These are phyloP conservation scores for Tuberolachnus salignus DNA, from an alignment of 2,888 invertebrate species.

Conservation along the genomic window DNA sequence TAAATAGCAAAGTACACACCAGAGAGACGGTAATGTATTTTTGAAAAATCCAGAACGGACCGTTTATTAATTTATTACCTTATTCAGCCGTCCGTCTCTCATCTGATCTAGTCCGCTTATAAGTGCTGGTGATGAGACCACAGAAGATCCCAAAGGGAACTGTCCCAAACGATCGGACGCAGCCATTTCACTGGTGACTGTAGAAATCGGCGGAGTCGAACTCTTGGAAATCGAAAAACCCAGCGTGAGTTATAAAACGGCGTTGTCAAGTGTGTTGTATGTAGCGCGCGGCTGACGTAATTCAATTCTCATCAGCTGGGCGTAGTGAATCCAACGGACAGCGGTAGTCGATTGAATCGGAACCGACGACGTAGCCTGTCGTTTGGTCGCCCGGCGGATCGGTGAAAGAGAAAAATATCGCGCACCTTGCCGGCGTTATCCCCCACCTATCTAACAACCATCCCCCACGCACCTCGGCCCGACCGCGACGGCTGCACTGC, in stretches of 20 bases:
- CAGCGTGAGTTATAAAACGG: conserved; percentile 20
- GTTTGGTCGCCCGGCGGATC: conserved; percentile 1
- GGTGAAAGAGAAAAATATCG: conserved; percentile 49
- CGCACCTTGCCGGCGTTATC: conserved; percentile 36
- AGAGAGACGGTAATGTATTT: too few species aligned
- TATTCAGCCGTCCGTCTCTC: conserved; percentile 72
- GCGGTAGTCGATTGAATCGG: conserved; percentile 26
- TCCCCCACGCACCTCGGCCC: not conserved
- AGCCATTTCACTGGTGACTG: conserved; percentile 8
- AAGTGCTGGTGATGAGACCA: conserved; percentile 57
- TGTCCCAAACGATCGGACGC: conserved; percentile 66
- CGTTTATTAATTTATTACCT: conserved; percentile 65
- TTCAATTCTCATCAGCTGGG: too few species aligned
- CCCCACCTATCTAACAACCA: conserved; percentile 3
- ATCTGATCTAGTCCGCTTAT: conserved; percentile 72
- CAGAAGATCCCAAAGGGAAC: conserved; percentile 65
- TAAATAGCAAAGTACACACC: too few species aligned
- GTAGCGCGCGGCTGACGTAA: not conserved
- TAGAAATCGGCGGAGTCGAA: not conserved
- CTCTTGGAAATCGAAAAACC: conserved; percentile 37
- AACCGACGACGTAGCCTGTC: not conserved
- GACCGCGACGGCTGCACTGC: not conserved
- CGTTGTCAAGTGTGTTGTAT: not conserved
- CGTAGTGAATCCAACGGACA: not conserved
- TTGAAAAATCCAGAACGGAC: not conserved